phyloP scores from a whole-genome alignment of 1,140 invertebrate species.

The Tetragnatha versicolor region DNA sequence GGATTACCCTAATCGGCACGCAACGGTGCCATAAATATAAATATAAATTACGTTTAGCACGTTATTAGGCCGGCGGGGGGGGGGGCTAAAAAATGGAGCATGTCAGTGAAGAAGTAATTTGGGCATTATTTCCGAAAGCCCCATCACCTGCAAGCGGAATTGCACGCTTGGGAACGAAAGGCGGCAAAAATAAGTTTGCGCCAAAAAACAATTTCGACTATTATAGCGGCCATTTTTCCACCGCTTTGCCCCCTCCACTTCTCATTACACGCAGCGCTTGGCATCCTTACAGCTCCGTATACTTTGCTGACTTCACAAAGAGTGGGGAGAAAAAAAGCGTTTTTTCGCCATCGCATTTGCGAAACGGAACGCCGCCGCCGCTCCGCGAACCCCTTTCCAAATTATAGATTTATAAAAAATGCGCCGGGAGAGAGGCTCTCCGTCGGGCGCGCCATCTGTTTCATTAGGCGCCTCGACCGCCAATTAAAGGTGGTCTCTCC shows the following conservation, averaged over 20 bases:
- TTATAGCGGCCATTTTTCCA: constrained; percentile 54
- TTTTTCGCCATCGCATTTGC: constrained; percentile 42
- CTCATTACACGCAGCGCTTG: constrained; percentile 53
- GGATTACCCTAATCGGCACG: no score
- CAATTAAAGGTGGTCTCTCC: constrained; percentile 53
- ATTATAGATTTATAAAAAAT: constrained; percentile 40
- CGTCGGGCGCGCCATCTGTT: constrained; percentile 50
- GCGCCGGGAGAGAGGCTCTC: constrained; percentile 27
- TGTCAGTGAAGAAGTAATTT: constrained; percentile 46
- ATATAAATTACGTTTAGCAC: no score
- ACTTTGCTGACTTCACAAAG: constrained; percentile 55
- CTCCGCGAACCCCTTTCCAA: constrained; percentile 19
- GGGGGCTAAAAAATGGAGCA: constrained; percentile 39
- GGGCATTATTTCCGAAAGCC: constrained; percentile 51
- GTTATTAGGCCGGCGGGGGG: neutral
- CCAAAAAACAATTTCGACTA: constrained; percentile 54
- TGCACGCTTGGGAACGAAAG: constrained; percentile 41
- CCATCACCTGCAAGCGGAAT: constrained; percentile 49
- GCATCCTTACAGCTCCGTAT: constrained; percentile 54
- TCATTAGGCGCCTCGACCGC: constrained; percentile 44
- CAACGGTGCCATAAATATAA: no score
- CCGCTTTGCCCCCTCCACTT: constrained; percentile 47
- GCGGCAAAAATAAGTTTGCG: constrained; percentile 34
- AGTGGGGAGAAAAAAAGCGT: neutral
- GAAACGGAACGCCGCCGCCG: constrained; percentile 35